phyloP scores from a whole-genome alignment of 2,797 vertebrate genomes.

The Synaphobranchus kaupii region DNA sequence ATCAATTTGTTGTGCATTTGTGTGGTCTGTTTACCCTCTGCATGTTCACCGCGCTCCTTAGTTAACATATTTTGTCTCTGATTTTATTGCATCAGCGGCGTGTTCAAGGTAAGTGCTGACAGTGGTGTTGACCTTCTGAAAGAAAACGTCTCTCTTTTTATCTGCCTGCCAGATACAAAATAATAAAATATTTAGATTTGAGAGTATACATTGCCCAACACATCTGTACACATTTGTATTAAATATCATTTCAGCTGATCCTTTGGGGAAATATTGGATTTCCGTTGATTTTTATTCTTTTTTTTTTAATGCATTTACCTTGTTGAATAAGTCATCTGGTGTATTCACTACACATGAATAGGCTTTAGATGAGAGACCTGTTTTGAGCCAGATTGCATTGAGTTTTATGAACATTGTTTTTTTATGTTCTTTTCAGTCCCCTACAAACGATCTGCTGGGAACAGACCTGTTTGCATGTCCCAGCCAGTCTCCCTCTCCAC shows the following conservation, averaged over 20 bases:
- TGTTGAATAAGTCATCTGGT: slow-evolving; percentile 22
- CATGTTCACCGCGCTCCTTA: slow-evolving; percentile 42
- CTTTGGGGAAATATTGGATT: neutral
- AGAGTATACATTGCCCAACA: neutral
- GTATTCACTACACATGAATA: neutral
- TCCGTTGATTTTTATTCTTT: slow-evolving; percentile 45
- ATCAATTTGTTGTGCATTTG: slow-evolving; percentile 38
- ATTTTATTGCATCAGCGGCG: slow-evolving; percentile 77
- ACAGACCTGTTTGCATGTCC: slow-evolving; percentile 76
- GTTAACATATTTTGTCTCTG: slow-evolving; percentile 56
- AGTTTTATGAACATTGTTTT: slow-evolving; percentile 10
- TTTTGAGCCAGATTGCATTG: neutral
- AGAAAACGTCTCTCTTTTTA: neutral
- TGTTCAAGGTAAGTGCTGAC: slow-evolving; percentile 76
- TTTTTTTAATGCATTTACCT: slow-evolving; percentile 13
- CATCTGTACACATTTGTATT: neutral
- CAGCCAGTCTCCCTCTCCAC: slow-evolving; percentile 43
- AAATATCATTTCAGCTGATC: neutral
- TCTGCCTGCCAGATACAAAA: neutral
- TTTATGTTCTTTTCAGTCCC: slow-evolving; percentile 63
- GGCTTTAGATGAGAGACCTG: neutral
- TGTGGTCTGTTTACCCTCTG: slow-evolving; percentile 28
- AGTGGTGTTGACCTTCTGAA: neutral
- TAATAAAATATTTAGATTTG: neutral
- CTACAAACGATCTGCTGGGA: slow-evolving; percentile 78